These are phyloP conservation scores for Oscarella lobularis DNA, from an alignment of 37 sponge, comb jelly and placozoan species.

Conservation along the genomic window DNA sequence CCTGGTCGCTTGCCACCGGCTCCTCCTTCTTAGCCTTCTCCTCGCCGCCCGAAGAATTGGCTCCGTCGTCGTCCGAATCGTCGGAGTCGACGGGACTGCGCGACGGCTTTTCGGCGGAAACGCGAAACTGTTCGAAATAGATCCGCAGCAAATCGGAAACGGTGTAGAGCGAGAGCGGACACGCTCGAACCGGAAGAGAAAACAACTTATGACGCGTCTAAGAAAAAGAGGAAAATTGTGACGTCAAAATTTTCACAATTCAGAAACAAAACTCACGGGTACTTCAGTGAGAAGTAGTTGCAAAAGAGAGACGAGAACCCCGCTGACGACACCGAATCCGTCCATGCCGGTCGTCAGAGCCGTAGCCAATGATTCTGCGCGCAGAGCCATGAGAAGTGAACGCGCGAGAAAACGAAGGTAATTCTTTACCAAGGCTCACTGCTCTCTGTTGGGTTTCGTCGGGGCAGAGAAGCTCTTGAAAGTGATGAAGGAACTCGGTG, in stretches of 20 bases:
- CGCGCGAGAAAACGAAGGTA: too few species aligned
- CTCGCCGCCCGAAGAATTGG: background rate
- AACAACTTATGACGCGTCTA: background rate
- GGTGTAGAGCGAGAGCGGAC: background rate
- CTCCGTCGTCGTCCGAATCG: background rate
- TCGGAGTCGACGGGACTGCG: background rate
- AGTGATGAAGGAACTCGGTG: background rate
- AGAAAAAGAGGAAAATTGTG: background rate
- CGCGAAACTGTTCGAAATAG: background rate
- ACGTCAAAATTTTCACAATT: background rate
- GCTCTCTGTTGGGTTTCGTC: background rate
- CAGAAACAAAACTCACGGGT: background rate
- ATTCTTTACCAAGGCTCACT: background rate
- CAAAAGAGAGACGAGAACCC: background rate
- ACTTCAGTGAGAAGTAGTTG: background rate
- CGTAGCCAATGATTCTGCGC: background rate
- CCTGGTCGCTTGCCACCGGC: background rate
- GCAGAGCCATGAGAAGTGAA: too few species aligned
- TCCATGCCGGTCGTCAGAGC: background rate
- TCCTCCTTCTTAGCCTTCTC: background rate
- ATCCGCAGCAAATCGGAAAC: background rate
- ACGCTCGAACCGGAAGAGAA: background rate
- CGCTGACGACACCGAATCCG: background rate
- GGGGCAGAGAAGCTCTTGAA: background rate
- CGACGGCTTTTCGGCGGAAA: too few species aligned